Evolutionary conservation across 2,888 invertebrate genomes (phyloP).

Genomic region (Melieria omissa): DNA sequence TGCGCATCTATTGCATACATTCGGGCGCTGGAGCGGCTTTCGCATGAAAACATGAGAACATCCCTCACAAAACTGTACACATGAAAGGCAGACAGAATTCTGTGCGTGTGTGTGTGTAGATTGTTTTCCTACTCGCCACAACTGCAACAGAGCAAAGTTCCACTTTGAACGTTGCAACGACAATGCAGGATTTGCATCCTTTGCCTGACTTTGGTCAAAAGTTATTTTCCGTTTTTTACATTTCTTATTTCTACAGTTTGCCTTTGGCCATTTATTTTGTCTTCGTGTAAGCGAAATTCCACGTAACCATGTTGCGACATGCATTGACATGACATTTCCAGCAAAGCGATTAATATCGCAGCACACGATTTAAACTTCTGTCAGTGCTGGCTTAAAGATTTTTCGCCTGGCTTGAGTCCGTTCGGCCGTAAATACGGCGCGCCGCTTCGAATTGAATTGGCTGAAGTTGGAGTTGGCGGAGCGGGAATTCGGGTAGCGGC

Average conservation of each 20-base stretch:
- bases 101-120: background rate
- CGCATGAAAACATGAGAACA: too few relatives aligned
- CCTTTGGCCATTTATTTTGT: background rate
- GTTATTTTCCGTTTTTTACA: background rate
- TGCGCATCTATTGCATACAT: constrained; percentile 33
- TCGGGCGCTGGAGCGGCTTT: constrained; percentile 11
- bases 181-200: background rate
- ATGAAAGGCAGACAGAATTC: background rate
- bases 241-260: background rate
- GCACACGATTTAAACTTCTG: constrained; percentile 35
- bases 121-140: background rate
- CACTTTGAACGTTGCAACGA: background rate
- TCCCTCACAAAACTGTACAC: background rate
- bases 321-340: constrained; percentile 61
- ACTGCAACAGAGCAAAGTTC: background rate
- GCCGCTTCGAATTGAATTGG: constrained; percentile 8
- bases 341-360: constrained; percentile 62
- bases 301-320: constrained; percentile 61
- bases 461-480: background rate
- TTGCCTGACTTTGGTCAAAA: background rate
- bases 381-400: constrained; percentile 13
- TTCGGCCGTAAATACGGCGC: constrained; percentile 8
- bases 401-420: constrained; percentile 10
- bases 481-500: background rate
- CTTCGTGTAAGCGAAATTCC: constrained; percentile 42